Evolutionary conservation across 2,113 vertebrate genomes (phyloP), one percentile per base, ranked within the genome.

Genomic region (Apteryx owenii): DNA sequence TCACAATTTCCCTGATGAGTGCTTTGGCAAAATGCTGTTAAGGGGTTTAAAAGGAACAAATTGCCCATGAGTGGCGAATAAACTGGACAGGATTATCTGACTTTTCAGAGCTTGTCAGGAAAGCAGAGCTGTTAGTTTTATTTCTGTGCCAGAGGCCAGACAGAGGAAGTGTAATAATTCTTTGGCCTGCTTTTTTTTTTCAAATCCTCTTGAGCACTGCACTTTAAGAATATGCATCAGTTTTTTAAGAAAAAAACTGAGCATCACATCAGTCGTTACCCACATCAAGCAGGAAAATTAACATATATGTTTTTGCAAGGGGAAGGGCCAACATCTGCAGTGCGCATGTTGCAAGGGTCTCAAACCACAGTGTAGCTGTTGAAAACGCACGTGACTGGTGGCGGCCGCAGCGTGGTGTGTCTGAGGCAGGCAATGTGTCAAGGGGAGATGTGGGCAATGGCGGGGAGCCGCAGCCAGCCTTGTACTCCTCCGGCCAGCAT

Each of bases 1-100:
- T 12, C 77, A 36, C 72, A 38, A n/a, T 88, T 84, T 75, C 22
- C 31, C 72, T 86, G 77, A 72, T 81, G 65, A 56, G 38, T 94
- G 58, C 46, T 78, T 42, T 81, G 73, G 84, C 70, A 85, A 95
- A 95, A 85, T 33, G 76, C 75, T 91, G 38, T 75, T 73, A 66
- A 68, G 33, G 33, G 79, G 28, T 85, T 97, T 96, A 90, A 88
- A 89, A 76, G 33, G 81, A 96, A 77, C 61, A 89, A 94, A 92
- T 85, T 95, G 89, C 86, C 75, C 64, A 58, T 25, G 65, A 78
- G 78, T 62, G 73, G 51, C 53, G 42, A 93, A 73, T 68, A 94
- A 96, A 0, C 80, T 81, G 94, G 73, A n/a, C 85, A 79, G 77
- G 92, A 92, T 92, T 95, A 89, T 72, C 85, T 88, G 80, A 70